phyloP scores from a whole-genome alignment of 2,888 invertebrate species.

The Trachelus iudaicus region DNA sequence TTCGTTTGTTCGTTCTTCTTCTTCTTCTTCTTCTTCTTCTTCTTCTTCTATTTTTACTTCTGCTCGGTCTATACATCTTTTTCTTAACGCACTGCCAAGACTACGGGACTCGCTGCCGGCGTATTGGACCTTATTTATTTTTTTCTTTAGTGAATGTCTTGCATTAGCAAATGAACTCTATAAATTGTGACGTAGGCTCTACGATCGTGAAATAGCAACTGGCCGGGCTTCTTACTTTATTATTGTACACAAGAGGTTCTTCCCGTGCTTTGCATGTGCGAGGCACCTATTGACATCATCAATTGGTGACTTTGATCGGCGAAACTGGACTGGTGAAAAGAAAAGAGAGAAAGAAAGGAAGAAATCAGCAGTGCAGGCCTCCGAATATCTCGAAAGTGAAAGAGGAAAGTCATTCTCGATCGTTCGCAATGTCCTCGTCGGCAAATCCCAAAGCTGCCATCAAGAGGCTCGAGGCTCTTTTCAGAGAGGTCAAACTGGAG shows the following conservation, averaged over 20 bases:
- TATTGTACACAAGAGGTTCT: neutral
- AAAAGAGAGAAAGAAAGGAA: neutral
- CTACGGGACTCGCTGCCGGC: no score
- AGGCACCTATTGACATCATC: neutral
- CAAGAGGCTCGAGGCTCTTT: constrained; percentile 79
- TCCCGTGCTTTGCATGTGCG: neutral
- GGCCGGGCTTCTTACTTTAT: neutral
- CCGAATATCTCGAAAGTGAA: neutral
- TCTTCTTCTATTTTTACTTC: no score
- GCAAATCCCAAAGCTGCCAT: constrained; percentile 75
- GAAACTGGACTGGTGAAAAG: neutral
- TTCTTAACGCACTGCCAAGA: no score
- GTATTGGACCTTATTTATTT: no score
- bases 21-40: no score
- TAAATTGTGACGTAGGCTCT: no score
- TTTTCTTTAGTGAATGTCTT: no score
- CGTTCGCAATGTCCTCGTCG: constrained; percentile 44
- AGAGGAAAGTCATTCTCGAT: neutral
- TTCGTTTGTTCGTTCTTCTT: no score
- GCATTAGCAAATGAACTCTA: no score
- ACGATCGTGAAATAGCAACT: no score
- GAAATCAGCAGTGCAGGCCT: neutral
- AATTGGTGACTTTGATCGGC: neutral
- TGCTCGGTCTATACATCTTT: no score
- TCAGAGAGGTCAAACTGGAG: constrained; percentile 74